Percentiles rank a stretch among this genome's conserved stretches.
phyloP scores from a whole-genome alignment of 2,888 invertebrate species.

The Limulus polyphemus region DNA sequence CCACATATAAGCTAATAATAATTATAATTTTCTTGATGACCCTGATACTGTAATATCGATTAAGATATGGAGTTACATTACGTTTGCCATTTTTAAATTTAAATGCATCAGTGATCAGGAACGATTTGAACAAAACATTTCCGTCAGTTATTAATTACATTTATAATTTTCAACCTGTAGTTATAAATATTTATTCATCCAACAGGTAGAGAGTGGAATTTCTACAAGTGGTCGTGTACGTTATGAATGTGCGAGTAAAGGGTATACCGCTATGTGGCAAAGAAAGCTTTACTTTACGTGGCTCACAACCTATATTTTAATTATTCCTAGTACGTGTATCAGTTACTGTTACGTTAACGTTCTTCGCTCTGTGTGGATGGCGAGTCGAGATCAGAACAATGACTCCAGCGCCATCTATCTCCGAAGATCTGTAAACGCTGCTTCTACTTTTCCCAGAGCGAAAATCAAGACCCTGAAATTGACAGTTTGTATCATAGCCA shows the following conservation, averaged over 20 bases:
- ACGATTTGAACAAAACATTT: no score
- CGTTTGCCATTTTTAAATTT: no score
- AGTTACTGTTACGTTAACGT: slow-evolving; percentile 39
- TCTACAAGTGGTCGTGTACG: slow-evolving; percentile 33
- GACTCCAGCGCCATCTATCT: no score
- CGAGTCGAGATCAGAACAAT: no score
- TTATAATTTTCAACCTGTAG: no score
- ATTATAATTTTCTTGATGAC: no score
- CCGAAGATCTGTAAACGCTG: slow-evolving; percentile 19
- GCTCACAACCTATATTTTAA: slow-evolving; percentile 37
- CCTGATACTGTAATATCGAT: no score
- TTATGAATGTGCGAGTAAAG: slow-evolving; percentile 34
- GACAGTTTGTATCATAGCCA: slow-evolving; percentile 38
- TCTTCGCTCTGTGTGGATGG: slow-evolving; percentile 36
- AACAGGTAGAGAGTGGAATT: slow-evolving; percentile 32
- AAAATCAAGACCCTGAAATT: slow-evolving; percentile 41
- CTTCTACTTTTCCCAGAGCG: slow-evolving; percentile 36
- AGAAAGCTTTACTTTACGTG: slow-evolving; percentile 38
- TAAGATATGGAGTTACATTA: no score
- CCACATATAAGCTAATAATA: no score
- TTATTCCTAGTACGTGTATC: slow-evolving; percentile 37
- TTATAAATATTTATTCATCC: no score
- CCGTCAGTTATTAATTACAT: no score
- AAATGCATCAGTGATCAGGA: no score
- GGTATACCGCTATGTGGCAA: slow-evolving; percentile 40